These are phyloP conservation scores for Agrotis segetum DNA, from an alignment of 2,888 invertebrate genomes.

Conservation along the genomic window DNA sequence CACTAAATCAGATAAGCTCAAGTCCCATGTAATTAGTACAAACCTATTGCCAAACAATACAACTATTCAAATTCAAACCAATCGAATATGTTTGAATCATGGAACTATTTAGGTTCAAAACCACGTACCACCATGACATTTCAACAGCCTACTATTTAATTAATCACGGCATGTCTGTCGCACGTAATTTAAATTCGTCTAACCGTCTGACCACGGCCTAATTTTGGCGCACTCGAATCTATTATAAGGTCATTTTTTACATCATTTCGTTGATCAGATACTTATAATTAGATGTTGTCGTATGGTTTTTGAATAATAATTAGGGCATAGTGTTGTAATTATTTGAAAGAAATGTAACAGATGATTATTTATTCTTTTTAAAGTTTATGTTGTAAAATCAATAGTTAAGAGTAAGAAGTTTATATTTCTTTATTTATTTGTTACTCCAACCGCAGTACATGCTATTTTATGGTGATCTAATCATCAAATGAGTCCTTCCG, in stretches of 20 bases:
- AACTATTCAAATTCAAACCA: background rate
- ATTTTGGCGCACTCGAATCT: conserved; percentile 47
- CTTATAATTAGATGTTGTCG: conserved; percentile 31
- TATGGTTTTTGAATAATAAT: conserved; percentile 40
- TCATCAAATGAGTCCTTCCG: no score
- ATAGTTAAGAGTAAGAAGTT: no score
- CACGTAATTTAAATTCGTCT: conserved; percentile 43
- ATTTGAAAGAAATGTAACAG: conserved; percentile 11
- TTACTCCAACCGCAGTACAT: no score
- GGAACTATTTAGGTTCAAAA: background rate
- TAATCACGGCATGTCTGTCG: conserved; percentile 39
- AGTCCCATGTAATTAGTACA: background rate
- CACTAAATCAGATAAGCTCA: no score
- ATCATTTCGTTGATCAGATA: conserved; percentile 35
- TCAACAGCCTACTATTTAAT: conserved; percentile 30
- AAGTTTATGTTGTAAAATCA: background rate
- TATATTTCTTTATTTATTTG: no score
- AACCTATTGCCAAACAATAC: background rate
- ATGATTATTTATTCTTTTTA: background rate
- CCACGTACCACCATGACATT: conserved; percentile 33
- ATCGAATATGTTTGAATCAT: conserved; percentile 5
- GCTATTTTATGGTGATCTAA: no score
- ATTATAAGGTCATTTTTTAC: conserved; percentile 63
- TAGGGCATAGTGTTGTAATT: conserved; percentile 8
- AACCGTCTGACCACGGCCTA: conserved; percentile 48